phyloP scores from a whole-genome alignment of 2,888 invertebrate species.

The Drosophila phalerata region DNA sequence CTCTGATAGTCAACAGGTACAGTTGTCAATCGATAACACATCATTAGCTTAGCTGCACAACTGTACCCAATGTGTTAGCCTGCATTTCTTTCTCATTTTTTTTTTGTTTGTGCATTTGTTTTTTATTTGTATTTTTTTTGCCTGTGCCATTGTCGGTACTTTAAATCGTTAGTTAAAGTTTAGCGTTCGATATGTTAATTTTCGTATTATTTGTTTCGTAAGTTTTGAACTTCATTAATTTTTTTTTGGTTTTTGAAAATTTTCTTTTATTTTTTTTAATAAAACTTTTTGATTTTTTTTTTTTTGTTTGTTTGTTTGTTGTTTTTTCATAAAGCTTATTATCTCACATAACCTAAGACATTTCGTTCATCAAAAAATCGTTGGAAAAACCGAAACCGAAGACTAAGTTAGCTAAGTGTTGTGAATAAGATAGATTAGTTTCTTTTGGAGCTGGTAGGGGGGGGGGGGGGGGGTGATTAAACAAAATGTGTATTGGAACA shows the following conservation, averaged over 20 bases:
- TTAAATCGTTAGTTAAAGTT: slow-evolving; percentile 61
- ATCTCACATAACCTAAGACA: slow-evolving; percentile 80
- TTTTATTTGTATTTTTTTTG: slow-evolving; percentile 13
- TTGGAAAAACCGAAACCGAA: slow-evolving; percentile 80
- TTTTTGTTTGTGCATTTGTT: slow-evolving; percentile 14
- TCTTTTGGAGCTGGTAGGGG: background rate
- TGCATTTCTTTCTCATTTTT: slow-evolving; percentile 4
- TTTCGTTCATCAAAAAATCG: slow-evolving; percentile 80
- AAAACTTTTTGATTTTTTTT: slow-evolving; percentile 29
- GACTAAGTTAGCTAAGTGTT: slow-evolving; percentile 73
- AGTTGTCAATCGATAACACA: slow-evolving; percentile 30
- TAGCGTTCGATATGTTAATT: slow-evolving; percentile 62
- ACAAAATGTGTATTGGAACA: slow-evolving; percentile 64
- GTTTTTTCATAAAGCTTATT: slow-evolving; percentile 69
- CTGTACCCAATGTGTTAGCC: slow-evolving; percentile 25
- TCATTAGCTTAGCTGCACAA: slow-evolving; percentile 15
- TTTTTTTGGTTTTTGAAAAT: slow-evolving; percentile 28
- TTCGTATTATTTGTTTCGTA: slow-evolving; percentile 60
- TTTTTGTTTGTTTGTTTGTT: slow-evolving; percentile 28
- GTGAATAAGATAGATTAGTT: slow-evolving; percentile 45
- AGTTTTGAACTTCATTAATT: slow-evolving; percentile 59
- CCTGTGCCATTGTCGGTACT: slow-evolving; percentile 54
- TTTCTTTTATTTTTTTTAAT: slow-evolving; percentile 44
- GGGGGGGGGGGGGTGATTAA: slow-evolving; percentile 14
- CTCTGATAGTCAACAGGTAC: slow-evolving; percentile 43